A percentile compares a stretch with the other conserved stretches of the same genome.
phyloP scores from a whole-genome alignment of 1,140 invertebrate species.

The Apis mellifera region DNA sequence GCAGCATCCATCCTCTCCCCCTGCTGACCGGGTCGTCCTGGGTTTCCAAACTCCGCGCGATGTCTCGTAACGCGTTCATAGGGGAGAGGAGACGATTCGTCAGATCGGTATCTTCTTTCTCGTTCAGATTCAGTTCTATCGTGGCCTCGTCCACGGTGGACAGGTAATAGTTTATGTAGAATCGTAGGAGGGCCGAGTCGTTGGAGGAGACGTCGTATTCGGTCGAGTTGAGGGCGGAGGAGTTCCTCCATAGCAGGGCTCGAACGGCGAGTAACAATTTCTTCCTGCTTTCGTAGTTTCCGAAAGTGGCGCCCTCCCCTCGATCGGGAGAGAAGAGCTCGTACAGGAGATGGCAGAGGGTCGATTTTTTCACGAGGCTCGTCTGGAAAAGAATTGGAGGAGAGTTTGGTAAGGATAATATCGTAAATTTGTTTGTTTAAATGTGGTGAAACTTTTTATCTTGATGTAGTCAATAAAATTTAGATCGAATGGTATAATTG shows the following conservation, averaged over 20 bases:
- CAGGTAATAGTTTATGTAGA: conserved; percentile 63
- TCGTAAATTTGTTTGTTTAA: no score
- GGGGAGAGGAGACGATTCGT: conserved; percentile 35
- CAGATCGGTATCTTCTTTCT: background rate
- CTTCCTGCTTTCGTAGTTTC: conserved; percentile 11
- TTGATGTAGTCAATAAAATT: no score
- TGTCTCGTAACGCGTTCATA: conserved; percentile 48
- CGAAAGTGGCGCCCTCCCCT: conserved; percentile 15
- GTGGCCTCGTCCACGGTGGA: conserved; percentile 49
- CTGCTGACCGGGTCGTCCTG: conserved; percentile 53
- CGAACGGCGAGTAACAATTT: background rate
- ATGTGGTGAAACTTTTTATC: no score
- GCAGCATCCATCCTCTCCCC: conserved; percentile 74
- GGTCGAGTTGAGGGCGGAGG: conserved; percentile 70
- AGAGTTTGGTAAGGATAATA: no score
- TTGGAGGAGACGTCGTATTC: conserved; percentile 66
- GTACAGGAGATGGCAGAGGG: conserved; percentile 70
- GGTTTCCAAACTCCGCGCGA: conserved; percentile 20
- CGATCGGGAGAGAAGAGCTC: conserved; percentile 62
- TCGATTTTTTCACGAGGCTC: conserved; percentile 38
- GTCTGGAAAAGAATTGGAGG: background rate
- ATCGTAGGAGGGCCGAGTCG: conserved; percentile 66
- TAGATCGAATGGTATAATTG: no score
- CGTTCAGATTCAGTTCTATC: background rate
- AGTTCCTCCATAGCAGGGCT: conserved; percentile 80